Evolutionary conservation across 2,888 invertebrate genomes (phyloP).

Genomic region (Eilema depressum): DNA sequence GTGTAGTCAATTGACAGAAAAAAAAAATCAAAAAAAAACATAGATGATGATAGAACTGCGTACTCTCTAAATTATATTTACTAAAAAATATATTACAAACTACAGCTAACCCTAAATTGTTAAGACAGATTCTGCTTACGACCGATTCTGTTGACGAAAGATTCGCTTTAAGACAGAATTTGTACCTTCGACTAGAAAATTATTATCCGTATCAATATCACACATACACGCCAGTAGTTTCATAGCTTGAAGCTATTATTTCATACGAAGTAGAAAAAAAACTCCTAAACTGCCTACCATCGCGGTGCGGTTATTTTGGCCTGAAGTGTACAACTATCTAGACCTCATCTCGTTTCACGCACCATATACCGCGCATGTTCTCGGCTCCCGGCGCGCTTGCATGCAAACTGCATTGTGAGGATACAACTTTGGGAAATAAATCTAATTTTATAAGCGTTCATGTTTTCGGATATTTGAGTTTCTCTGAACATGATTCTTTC

Average conservation of each 20-base stretch:
- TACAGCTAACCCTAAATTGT: too few species aligned
- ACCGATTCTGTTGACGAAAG: too few species aligned
- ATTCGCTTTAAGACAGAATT: too few species aligned
- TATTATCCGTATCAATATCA: too few species aligned
- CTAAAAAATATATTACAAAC: too few species aligned
- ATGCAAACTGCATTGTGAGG: conserved; percentile 51
- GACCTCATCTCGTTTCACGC: conserved; percentile 49
- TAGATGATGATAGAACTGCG: too few species aligned
- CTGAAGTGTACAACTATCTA: conserved; percentile 33
- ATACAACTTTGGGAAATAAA: conserved; percentile 28
- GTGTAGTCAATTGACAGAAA: too few species aligned
- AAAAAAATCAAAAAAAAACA: too few species aligned
- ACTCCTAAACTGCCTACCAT: not conserved
- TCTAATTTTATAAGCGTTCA: conserved; percentile 38
- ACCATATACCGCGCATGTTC: conserved; percentile 32
- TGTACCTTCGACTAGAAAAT: too few species aligned
- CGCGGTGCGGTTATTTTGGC: conserved; percentile 1
- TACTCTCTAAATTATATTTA: too few species aligned
- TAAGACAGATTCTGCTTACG: too few species aligned
- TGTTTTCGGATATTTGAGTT: conserved; percentile 11
- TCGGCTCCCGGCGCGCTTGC: conserved; percentile 35
- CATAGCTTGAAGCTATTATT: not conserved
- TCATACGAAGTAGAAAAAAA: not conserved
- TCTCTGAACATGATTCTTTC: not conserved
- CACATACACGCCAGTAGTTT: too few species aligned